These are phyloP conservation scores for Poeciliopsis prolifica DNA, from an alignment of 2,113 vertebrate species.

Conservation along the genomic window DNA sequence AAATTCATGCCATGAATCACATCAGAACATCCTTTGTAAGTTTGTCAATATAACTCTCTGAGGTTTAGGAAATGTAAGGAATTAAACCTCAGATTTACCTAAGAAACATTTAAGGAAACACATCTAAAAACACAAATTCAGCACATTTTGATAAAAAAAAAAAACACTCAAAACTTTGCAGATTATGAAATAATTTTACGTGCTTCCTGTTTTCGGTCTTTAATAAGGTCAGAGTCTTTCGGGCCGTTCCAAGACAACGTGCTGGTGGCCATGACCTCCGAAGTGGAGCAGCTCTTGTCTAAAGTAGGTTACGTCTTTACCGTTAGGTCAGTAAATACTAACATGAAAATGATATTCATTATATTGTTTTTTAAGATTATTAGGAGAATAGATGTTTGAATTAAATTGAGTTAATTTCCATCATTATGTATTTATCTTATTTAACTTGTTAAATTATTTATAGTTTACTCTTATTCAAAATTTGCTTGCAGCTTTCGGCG, in stretches of 20 bases:
- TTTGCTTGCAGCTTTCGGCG: slow-evolving; percentile 83
- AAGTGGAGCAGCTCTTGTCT: slow-evolving; percentile 93
- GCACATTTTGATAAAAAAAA: too few species aligned
- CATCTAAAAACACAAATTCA: too few species aligned
- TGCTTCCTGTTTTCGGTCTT: not conserved
- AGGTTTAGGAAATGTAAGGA: too few species aligned
- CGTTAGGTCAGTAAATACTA: not conserved
- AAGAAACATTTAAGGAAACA: too few species aligned
- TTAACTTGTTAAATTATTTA: not conserved
- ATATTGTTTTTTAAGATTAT: not conserved
- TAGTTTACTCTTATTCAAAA: not conserved
- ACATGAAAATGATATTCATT: not conserved
- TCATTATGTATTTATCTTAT: not conserved
- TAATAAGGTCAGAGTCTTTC: slow-evolving; percentile 87
- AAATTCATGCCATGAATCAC: too few species aligned
- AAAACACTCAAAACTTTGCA: not conserved
- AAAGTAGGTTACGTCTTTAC: slow-evolving; percentile 77
- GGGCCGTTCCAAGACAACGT: slow-evolving; percentile 92
- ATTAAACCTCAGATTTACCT: too few species aligned
- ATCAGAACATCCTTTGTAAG: too few species aligned
- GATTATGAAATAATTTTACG: not conserved
- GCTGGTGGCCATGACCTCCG: slow-evolving; percentile 94
- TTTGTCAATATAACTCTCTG: too few species aligned
- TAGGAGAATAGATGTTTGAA: not conserved
- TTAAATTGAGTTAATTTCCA: not conserved